Evolutionary conservation across 2,113 vertebrate genomes (phyloP), one percentile per base, ranked within the genome.

Genomic region (Mixornis gularis): DNA sequence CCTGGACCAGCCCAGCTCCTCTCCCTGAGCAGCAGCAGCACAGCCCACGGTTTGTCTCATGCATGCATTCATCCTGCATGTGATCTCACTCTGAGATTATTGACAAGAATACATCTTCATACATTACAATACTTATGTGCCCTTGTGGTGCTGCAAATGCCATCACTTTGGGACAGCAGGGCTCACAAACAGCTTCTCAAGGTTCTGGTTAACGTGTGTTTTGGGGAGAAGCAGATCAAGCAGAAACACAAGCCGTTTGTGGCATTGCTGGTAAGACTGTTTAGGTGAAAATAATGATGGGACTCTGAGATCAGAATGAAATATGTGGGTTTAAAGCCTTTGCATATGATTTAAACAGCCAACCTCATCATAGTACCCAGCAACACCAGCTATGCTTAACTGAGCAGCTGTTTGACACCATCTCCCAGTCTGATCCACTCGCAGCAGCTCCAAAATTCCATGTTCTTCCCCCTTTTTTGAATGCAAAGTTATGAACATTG

Each of bases 101-200:
- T 80, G 95, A 95, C 76, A 93, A 51, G 93, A 96, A 96, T 95
- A 92, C 51, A 91, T 90, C 93, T 96, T 96, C 93, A 96, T 94
- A 91, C 72, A 89, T 90, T 92, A 94, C 65, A 92, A 85, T 80
- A 85, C 43, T 91, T 68, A 63, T 71, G 85, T 89, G 94, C 53
- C 96, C 96, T 93, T 69, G 89, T 7, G 34, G n/a, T 51, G 36
- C 58, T n/a, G 87, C 48, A 66, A 73, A 80, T 6, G 36, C 66
- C 68, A 41, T 11, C 19, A 1, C 64, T 55, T 10, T 22, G 84
- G 76, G 41, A 74, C 36, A 29, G 2, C 34, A 4, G 5, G 10
- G 46, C 36, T 41, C 36, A 7, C 70, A 44, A 63, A 59, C 22
- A 36, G 44, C 53, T 44, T 29, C 64, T 32, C 53, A 11, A 10